Base-by-base conservation (phyloP, 2,797 vertebrate genomes). In the Enteromius trimaculatus region DNA sequence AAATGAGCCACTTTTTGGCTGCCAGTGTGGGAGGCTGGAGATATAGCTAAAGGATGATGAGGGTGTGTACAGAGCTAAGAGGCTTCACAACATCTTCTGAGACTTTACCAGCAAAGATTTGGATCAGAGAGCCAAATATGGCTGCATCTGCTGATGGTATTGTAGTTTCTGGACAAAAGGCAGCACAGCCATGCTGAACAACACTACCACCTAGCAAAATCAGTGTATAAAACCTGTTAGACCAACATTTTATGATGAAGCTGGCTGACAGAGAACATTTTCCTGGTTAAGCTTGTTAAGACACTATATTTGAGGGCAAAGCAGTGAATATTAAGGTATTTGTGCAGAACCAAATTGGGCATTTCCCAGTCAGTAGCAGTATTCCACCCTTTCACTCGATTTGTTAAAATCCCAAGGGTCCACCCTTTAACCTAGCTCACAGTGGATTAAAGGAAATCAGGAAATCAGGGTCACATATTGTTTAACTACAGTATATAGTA, bases 1-100 rank as follows among this genome's bases (percentile, higher is more conserved):
- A 77, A 79, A 86, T 75, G 83, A 87, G 77, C 86, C 72, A 58
- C 60, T 69, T 70, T 85, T 84, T 44, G 23, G 78, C 77, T 53
- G 77, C 78, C 78, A 19, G 75, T 76, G 34, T 68, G 66, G 81
- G 85, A 88, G 9, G 49, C 85, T 77, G 37, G 37, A 64, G 60
- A 69, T 39, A 74, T 7, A 49, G 47, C 60, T n/a, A 81, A 69
- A 29, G 47, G 66, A 49, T 84, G 74, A 49, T 66, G n/a, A 64
- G 42, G 26, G 11, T 53, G 69, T n/a, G 66, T 68, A 31, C 51
- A 31, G n/a, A 26, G 34, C 55, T 78, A 16, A 77, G 79, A 81
- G 55, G 60, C 66, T 71, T 80, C 81, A 86, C 80, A 26, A 66
- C 68, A 83, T 53, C 81, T 42, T 53, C 77, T 42, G 69, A 83